Conservation (phyloP, 1,140 invertebrate species). For the Drosophila parvula region DNA sequence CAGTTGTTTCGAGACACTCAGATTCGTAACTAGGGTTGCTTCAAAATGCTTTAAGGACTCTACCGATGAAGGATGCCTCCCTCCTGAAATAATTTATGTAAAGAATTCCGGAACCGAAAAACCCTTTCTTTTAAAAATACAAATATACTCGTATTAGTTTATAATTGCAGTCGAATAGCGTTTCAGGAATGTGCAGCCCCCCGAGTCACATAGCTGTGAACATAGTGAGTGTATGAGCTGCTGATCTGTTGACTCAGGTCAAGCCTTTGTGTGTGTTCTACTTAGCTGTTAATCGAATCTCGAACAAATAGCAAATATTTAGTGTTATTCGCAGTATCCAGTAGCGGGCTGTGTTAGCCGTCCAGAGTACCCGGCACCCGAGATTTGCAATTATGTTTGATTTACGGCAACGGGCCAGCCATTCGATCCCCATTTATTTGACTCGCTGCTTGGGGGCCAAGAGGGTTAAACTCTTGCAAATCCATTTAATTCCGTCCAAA, state of each 20-base stretch:
- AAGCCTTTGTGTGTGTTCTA: conserved; percentile 57
- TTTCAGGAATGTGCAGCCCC: conserved; percentile 4
- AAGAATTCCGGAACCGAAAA: neutral
- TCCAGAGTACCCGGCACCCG: neutral
- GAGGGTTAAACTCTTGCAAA: conserved; percentile 21
- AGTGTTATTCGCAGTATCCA: conserved; percentile 13
- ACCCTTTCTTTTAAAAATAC: neutral
- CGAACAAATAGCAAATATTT: conserved; percentile 44
- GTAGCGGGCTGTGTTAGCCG: neutral
- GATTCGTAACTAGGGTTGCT: too few species aligned
- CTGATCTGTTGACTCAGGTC: conserved; percentile 38
- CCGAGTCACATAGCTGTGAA: neutral
- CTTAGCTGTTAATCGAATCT: conserved; percentile 44
- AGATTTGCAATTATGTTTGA: conserved; percentile 44
- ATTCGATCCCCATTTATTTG: conserved; percentile 16
- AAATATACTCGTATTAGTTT: neutral
- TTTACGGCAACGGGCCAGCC: conserved; percentile 22
- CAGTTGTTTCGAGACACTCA: too few species aligned
- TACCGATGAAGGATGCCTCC: too few species aligned
- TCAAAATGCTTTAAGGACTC: too few species aligned
- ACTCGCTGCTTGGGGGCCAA: neutral
- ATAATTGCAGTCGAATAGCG: neutral
- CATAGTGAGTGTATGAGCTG: conserved; percentile 2
- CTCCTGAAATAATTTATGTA: too few species aligned
- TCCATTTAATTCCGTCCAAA: conserved; percentile 15